Evolutionary conservation across 2,888 invertebrate genomes (phyloP), one percentile per base, ranked within the genome.

Genomic region (Cryptocheilus praepositus): DNA sequence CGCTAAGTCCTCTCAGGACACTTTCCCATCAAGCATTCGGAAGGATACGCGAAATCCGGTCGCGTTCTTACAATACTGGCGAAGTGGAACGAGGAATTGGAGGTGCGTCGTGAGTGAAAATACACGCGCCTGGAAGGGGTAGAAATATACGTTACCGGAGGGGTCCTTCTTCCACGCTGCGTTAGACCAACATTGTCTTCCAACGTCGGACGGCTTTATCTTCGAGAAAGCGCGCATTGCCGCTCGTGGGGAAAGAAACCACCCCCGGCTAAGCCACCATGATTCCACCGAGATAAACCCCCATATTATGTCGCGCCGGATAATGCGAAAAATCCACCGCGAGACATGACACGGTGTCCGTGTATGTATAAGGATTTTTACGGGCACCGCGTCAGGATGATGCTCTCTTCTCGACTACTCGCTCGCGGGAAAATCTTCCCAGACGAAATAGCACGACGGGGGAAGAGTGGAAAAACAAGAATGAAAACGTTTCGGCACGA

Each of bases 251-350:
- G 64, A 67, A 69, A 70, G 71, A 54, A 61, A 28, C 44, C 44
- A 69, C 73, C 75, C 73, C 77, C 73, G 56, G 76, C 67, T 79
- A 82, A 82, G 79, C 82, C 73, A 71, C 70, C 81, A 74, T 76
- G 79, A 82, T 79, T 77, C 82, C 77, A 61, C 36, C 71, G 67
- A 74, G 81, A 82, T 82, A 81, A 82, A 81, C 73, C 74, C 74
- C 73, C 77, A 73, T 80, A 82, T 82, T 82, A 81, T 78, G 82
- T 82, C 81, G 77, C 80, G 70, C 60, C 71, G 65, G 71, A 76
- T 77, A 77, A 80, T 75, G 57, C 76, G 74, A 76, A 79, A 77
- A 79, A 79, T 65, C 73, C 67, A 76, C 72, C 61, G 19, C 36
- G 19, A 58, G 25, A 36, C 36, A 36, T 36, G 36, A 36, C 36